These are phyloP conservation scores for Lycorma delicatula DNA, from an alignment of 1,140 invertebrate species.

Conservation along the genomic window DNA sequence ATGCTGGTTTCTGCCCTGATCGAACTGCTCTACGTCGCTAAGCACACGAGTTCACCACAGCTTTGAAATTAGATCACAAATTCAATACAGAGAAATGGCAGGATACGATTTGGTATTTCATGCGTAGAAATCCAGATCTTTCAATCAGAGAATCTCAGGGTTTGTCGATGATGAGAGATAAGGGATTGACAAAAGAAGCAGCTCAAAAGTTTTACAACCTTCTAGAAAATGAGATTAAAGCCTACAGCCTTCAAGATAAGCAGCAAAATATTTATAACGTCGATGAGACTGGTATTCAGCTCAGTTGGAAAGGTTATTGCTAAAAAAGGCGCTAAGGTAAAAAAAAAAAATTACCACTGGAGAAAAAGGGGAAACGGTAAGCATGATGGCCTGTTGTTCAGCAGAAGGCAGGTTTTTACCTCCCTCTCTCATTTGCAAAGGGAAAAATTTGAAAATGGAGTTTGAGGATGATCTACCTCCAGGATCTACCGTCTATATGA, in stretches of 20 bases:
- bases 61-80: too few species aligned
- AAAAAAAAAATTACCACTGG: conserved; percentile 20
- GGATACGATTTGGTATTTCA: too few species aligned
- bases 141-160: conserved; percentile 28
- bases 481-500: conserved; percentile 31
- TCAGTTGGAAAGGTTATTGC: conserved; percentile 28
- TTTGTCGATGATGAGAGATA: conserved; percentile 23
- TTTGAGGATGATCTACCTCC: conserved; percentile 29
- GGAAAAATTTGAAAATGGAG: conserved; percentile 25
- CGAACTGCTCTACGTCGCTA: too few species aligned
- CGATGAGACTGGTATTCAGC: conserved; percentile 31
- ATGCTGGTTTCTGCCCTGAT: too few species aligned
- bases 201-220: conserved; percentile 21
- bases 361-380: conserved; percentile 30
- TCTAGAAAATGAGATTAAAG: conserved; percentile 7
- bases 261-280: conserved; percentile 28
- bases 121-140: conserved; percentile 22
- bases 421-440: conserved; percentile 26
- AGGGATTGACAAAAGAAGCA: conserved; percentile 27
- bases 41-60: too few species aligned
- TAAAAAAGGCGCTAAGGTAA: conserved; percentile 24
- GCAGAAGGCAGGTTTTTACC: conserved; percentile 25
- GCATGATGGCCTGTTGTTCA: conserved; percentile 26
- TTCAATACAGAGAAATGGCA: too few species aligned
- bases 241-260: conserved; percentile 27